A percentile compares a stretch with the other conserved stretches of the same genome.
Evolutionary conservation across 2,888 invertebrate genomes (phyloP).

Genomic region (Ophion costatus): DNA sequence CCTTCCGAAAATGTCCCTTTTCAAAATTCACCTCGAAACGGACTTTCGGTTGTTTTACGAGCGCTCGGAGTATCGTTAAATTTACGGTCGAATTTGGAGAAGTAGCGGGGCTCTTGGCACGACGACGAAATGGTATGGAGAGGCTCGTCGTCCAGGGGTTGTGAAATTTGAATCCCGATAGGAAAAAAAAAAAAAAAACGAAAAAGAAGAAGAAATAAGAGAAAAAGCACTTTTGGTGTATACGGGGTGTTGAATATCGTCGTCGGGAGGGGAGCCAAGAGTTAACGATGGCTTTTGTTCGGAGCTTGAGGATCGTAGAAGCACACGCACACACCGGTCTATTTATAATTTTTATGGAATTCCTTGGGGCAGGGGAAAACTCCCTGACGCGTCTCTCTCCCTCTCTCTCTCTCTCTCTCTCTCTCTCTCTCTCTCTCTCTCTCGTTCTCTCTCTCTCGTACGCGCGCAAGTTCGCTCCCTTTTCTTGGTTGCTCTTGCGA

Average conservation of each 20-base stretch:
- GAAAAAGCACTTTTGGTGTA: neutral
- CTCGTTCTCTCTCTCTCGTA: neutral
- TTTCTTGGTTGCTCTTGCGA: constrained; percentile 12
- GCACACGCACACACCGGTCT: constrained; percentile 24
- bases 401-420: constrained; percentile 4
- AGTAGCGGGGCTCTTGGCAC: no score
- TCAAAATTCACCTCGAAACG: no score
- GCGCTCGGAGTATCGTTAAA: neutral
- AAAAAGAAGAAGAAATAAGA: neutral
- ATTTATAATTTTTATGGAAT: constrained; percentile 67
- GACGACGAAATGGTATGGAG: no score
- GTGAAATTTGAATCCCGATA: constrained; percentile 19
- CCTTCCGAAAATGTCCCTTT: no score
- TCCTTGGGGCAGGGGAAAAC: constrained; percentile 52
- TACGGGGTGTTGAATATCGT: constrained; percentile 35
- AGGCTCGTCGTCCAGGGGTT: neutral
- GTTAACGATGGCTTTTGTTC: constrained; percentile 41
- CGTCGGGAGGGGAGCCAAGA: constrained; percentile 5
- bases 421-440: constrained; percentile 3
- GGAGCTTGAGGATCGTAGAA: constrained; percentile 12
- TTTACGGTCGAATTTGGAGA: no score
- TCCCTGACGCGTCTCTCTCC: constrained; percentile 20
- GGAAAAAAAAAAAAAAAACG: no score
- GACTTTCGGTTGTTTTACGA: no score
- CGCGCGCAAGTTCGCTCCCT: constrained; percentile 21